Conservation (phyloP, 1,140 invertebrate species). For the Thalassaphorura encarpata region DNA sequence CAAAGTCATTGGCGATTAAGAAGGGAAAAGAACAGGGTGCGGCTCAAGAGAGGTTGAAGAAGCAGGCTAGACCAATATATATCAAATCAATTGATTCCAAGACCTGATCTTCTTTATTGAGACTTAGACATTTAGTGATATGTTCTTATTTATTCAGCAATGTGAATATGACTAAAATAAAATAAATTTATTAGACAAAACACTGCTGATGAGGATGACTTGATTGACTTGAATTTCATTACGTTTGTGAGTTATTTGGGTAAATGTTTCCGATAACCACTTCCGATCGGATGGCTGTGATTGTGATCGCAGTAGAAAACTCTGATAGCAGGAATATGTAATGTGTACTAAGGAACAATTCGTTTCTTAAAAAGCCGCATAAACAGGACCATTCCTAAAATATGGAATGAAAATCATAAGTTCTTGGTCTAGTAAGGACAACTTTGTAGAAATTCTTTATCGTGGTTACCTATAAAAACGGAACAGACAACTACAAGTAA, state of each 20-base stretch:
- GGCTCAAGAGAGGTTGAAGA: constrained; percentile 23
- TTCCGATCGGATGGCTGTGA: too few species aligned
- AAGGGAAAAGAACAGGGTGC: constrained; percentile 27
- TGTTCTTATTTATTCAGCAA: too few species aligned
- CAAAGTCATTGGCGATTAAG: constrained; percentile 20
- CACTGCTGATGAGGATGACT: too few species aligned
- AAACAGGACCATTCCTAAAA: constrained; percentile 66
- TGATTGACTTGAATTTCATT: too few species aligned
- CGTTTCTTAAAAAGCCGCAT: constrained; percentile 61
- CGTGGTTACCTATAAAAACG: constrained; percentile 83
- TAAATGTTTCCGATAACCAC: too few species aligned
- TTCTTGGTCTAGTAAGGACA: not conserved
- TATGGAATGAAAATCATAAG: constrained; percentile 24
- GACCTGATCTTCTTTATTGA: not conserved
- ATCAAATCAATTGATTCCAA: constrained; percentile 22
- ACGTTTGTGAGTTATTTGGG: too few species aligned
- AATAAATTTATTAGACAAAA: too few species aligned
- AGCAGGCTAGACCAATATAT: constrained; percentile 31
- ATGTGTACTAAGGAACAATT: constrained; percentile 7
- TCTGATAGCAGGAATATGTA: too few species aligned
- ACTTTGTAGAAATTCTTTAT: constrained; percentile 39
- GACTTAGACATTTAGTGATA: too few species aligned
- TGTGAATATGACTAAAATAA: too few species aligned
- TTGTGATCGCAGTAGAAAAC: too few species aligned
- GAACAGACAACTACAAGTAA: constrained; percentile 71